Conservation (phyloP, 2,888 invertebrate species). For the Coelogynopora nodosa region DNA sequence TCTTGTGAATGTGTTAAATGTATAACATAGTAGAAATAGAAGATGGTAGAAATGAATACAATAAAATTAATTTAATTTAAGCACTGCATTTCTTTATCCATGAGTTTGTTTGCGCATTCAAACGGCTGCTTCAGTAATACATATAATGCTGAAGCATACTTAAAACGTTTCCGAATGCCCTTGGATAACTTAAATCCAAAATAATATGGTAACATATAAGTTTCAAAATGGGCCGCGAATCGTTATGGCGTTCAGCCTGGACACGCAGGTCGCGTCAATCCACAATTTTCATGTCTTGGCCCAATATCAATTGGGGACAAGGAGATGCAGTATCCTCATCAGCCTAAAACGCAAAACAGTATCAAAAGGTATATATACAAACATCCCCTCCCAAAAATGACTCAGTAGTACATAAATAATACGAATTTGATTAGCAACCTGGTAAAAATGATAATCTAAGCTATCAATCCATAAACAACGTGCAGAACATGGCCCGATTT, state of each 20-base stretch:
- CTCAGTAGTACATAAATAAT: background rate
- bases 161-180: background rate
- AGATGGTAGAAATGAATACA: background rate
- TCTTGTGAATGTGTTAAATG: background rate
- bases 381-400: background rate
- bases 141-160: background rate
- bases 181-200: background rate
- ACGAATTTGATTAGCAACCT: background rate
- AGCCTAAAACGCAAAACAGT: background rate
- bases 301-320: background rate
- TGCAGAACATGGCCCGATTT: background rate
- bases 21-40: background rate
- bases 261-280: background rate
- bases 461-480: background rate
- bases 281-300: background rate
- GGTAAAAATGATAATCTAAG: background rate
- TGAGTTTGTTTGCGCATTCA: background rate
- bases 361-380: too few relatives aligned
- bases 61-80: background rate
- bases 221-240: background rate
- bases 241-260: background rate
- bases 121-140: background rate
- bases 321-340: background rate
- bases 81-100: background rate
- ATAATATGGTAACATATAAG: background rate